Evolutionary conservation across 2,888 invertebrate species (phyloP).

Genomic region (Xanthorhoe spadicearia): DNA sequence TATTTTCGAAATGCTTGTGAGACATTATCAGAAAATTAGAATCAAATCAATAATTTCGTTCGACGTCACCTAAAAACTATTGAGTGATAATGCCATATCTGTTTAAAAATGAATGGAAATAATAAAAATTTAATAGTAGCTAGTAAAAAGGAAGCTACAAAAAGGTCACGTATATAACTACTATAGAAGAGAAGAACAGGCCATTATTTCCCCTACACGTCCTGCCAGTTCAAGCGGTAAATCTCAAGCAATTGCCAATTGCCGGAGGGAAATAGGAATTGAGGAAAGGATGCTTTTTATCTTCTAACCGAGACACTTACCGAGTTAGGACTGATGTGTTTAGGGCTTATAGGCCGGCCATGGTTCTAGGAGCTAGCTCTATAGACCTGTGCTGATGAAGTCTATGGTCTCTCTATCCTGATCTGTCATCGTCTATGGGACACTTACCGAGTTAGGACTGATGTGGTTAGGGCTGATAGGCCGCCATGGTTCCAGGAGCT

Average conservation of each 20-base stretch:
- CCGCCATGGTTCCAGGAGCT: constrained; percentile 87
- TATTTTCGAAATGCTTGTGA: too few relatives aligned
- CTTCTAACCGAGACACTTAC: too few relatives aligned
- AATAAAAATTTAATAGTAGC: background rate
- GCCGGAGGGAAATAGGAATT: constrained; percentile 15
- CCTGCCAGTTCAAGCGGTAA: constrained; percentile 13
- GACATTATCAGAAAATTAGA: too few relatives aligned
- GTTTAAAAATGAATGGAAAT: background rate
- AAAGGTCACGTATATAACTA: background rate
- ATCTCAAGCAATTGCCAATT: constrained; percentile 32
- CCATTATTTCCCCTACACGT: constrained; percentile 18
- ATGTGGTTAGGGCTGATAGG: constrained; percentile 93
- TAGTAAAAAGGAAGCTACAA: background rate
- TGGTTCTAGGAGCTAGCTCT: too few relatives aligned
- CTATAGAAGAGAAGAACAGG: constrained; percentile 2
- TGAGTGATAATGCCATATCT: too few relatives aligned
- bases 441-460: constrained; percentile 93
- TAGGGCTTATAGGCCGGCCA: too few relatives aligned
- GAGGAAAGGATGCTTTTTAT: constrained; percentile 18
- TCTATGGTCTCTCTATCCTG: too few relatives aligned
- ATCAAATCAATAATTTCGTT: too few relatives aligned
- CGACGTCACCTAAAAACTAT: too few relatives aligned
- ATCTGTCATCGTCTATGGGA: too few relatives aligned
- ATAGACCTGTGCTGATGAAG: too few relatives aligned
- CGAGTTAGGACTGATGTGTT: too few relatives aligned